These are phyloP conservation scores for Rotaria magnacalcarata DNA, from an alignment of 2,888 invertebrate species.

Conservation along the genomic window DNA sequence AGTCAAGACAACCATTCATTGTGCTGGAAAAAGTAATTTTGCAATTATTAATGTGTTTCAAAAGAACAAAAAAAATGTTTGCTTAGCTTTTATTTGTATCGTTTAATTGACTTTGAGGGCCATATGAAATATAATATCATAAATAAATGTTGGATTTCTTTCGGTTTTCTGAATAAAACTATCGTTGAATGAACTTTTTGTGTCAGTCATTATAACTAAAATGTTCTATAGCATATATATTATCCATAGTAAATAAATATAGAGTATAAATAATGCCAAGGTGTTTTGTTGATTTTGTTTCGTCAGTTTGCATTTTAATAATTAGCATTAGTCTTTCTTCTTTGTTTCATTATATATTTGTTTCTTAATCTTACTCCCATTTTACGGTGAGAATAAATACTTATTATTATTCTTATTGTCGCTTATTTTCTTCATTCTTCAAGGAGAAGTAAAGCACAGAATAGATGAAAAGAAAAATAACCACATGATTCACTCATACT, in stretches of 20 bases:
- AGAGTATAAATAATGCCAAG: neutral
- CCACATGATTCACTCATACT: neutral
- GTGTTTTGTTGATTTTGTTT: neutral
- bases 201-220: neutral
- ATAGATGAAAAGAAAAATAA: neutral
- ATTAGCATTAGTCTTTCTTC: no score
- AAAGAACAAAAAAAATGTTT: no score
- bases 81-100: no score
- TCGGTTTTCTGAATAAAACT: neutral
- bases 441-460: neutral
- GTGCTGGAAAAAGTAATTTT: no score
- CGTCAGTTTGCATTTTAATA: no score
- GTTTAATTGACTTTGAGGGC: no score
- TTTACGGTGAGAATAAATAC: neutral
- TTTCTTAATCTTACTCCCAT: neutral
- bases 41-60: no score
- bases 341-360: no score
- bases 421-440: neutral
- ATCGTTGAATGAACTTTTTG: neutral
- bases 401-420: neutral
- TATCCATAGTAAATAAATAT: neutral
- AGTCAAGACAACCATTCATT: no score
- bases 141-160: neutral
- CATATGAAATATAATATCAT: neutral
- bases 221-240: neutral